These are phyloP conservation scores for Orchestia grillus DNA, from an alignment of 1,140 invertebrate genomes.

Conservation along the genomic window DNA sequence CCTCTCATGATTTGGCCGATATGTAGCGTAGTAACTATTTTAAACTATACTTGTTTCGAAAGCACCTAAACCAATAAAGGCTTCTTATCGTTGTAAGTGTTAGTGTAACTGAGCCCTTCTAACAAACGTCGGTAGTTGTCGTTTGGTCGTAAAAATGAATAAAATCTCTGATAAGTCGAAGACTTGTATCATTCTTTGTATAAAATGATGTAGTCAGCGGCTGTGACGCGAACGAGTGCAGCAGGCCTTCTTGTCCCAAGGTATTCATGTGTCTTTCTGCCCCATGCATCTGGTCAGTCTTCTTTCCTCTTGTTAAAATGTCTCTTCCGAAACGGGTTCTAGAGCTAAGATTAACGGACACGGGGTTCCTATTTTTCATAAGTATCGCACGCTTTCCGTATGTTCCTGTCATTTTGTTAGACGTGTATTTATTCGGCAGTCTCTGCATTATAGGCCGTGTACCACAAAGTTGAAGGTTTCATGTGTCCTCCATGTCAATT, in stretches of 20 bases:
- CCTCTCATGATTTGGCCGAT: neutral
- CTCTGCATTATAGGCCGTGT: neutral
- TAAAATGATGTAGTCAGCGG: constrained; percentile 5
- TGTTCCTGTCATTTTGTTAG: neutral
- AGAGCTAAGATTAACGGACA: neutral
- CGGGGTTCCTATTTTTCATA: neutral
- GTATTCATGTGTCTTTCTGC: neutral
- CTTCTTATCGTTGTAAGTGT: constrained; percentile 13
- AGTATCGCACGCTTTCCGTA: neutral
- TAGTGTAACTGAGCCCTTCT: constrained; percentile 17
- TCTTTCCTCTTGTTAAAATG: neutral
- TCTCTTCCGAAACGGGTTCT: neutral
- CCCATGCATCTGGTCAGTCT: constrained; percentile 23
- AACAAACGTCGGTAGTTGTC: neutral
- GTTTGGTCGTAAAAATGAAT: neutral
- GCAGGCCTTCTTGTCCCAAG: neutral
- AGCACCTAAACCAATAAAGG: constrained; percentile 12
- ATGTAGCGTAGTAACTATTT: constrained; percentile 11
- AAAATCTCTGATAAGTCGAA: neutral
- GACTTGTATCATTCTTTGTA: neutral
- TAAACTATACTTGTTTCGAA: constrained; percentile 4
- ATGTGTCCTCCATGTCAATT: neutral
- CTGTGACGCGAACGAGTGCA: neutral
- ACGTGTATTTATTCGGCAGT: neutral
- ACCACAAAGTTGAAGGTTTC: neutral